A percentile compares a stretch with the other conserved stretches of the same genome.
Evolutionary conservation across 2,888 invertebrate genomes (phyloP).

Genomic region (Acleris sparsana): DNA sequence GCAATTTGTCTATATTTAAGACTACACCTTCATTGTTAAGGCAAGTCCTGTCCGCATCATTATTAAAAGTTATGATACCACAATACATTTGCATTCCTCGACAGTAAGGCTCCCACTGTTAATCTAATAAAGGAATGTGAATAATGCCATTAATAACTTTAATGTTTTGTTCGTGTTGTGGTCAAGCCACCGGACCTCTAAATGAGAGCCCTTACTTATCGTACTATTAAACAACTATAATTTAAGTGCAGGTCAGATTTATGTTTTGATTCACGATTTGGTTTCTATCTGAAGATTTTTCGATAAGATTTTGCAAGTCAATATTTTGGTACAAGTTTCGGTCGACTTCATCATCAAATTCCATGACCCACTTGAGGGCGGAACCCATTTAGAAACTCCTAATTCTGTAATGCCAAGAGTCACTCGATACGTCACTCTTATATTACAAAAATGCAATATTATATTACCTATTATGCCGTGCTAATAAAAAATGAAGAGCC

Average conservation of each 20-base stretch:
- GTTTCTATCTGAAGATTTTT: not conserved
- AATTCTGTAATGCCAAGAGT: too few relatives aligned
- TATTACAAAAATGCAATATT: too few relatives aligned
- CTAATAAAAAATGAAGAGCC: too few relatives aligned
- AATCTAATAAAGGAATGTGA: conserved; percentile 80
- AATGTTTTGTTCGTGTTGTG: conserved; percentile 32
- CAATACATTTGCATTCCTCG: conserved; percentile 63
- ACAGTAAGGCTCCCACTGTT: conserved; percentile 73
- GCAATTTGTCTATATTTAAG: not conserved
- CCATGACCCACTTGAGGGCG: too few relatives aligned
- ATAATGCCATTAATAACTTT: conserved; percentile 73
- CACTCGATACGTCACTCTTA: too few relatives aligned
- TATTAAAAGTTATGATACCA: conserved; percentile 38
- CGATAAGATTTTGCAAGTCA: conserved; percentile 4
- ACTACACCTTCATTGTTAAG: conserved; percentile 25
- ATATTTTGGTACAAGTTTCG: not conserved
- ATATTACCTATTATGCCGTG: too few relatives aligned
- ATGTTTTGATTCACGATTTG: conserved; percentile 29
- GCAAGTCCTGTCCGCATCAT: conserved; percentile 33
- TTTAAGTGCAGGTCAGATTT: conserved; percentile 22
- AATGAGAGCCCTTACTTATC: conserved; percentile 34
- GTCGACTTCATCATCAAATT: too few relatives aligned
- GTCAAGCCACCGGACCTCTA: conserved; percentile 26
- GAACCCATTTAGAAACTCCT: too few relatives aligned
- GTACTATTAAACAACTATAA: conserved; percentile 34